Evolutionary conservation across 2,113 vertebrate species (phyloP).

Genomic region (Neofelis nebulosa): DNA sequence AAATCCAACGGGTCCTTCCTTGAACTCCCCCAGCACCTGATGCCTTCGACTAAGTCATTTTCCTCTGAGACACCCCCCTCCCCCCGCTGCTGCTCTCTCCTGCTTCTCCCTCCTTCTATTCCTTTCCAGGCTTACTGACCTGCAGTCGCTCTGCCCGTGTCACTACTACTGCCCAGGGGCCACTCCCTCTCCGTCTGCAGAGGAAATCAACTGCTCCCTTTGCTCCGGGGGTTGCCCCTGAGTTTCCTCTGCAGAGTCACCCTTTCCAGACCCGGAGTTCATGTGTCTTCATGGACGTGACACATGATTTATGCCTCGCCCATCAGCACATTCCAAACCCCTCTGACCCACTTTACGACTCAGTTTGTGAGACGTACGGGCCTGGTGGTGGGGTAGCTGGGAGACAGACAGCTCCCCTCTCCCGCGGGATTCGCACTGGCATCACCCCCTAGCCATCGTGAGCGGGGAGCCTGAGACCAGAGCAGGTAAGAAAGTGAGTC

Average conservation of each 20-base stretch:
- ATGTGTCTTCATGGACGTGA: background rate
- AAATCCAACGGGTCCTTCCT: background rate
- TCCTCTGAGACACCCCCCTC: no score
- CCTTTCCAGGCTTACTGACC: background rate
- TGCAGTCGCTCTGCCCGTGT: no score
- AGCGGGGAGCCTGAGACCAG: background rate
- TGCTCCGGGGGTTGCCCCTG: background rate
- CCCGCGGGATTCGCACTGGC: background rate
- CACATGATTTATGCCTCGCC: background rate
- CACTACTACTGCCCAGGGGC: no score
- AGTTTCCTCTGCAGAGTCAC: background rate
- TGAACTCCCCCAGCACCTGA: background rate
- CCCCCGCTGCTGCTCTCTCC: background rate
- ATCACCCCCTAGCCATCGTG: rapidly evolving
- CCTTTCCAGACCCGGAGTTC: background rate
- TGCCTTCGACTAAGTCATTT: background rate
- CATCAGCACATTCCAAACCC: background rate
- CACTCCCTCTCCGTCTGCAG: background rate
- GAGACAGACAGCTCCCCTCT: background rate
- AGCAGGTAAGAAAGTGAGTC: background rate
- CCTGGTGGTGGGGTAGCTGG: background rate
- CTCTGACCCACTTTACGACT: background rate
- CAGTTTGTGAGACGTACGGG: background rate
- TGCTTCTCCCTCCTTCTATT: background rate
- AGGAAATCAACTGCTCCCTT: background rate